A percentile compares a stretch with the other conserved stretches of the same genome.
phyloP scores from a whole-genome alignment of 92 coral and sea anemone genomes.

The Parazoanthus swiftii region DNA sequence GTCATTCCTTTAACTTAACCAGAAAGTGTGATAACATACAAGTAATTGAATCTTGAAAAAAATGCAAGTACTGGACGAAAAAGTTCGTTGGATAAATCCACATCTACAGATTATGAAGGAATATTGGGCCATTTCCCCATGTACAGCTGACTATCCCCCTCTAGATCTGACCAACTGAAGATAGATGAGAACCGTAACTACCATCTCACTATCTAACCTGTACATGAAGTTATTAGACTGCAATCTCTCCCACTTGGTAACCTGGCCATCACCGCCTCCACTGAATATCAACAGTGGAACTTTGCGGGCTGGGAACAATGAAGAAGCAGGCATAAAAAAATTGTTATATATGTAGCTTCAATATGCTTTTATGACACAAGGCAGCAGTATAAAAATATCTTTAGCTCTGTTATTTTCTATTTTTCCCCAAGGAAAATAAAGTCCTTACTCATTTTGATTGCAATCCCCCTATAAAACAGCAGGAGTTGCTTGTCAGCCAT shows the following conservation, averaged over 20 bases:
- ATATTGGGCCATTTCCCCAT: too few relatives aligned
- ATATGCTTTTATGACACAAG: neutral
- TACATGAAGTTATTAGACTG: conserved; percentile 98
- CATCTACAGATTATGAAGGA: too few relatives aligned
- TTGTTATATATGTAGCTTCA: neutral
- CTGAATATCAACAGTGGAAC: conserved; percentile 94
- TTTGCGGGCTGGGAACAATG: conserved; percentile 70
- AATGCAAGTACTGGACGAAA: too few relatives aligned
- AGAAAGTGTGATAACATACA: too few relatives aligned
- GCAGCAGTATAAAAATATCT: neutral
- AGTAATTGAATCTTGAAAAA: too few relatives aligned
- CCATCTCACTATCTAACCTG: conserved; percentile 55
- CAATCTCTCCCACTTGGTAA: conserved; percentile 94
- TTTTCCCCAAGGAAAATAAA: neutral
- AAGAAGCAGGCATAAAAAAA: neutral
- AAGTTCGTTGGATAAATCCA: too few relatives aligned
- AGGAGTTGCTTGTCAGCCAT: too few relatives aligned
- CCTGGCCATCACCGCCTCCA: conserved; percentile 94
- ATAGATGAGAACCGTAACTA: neutral
- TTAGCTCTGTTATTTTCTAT: neutral
- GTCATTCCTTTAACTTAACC: too few relatives aligned
- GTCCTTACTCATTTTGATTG: neutral
- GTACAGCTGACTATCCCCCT: too few relatives aligned
- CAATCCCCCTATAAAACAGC: too few relatives aligned
- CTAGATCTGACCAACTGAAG: too few relatives aligned